phyloP scores from a whole-genome alignment of 1,140 invertebrate species.

The Drosophila serrata region DNA sequence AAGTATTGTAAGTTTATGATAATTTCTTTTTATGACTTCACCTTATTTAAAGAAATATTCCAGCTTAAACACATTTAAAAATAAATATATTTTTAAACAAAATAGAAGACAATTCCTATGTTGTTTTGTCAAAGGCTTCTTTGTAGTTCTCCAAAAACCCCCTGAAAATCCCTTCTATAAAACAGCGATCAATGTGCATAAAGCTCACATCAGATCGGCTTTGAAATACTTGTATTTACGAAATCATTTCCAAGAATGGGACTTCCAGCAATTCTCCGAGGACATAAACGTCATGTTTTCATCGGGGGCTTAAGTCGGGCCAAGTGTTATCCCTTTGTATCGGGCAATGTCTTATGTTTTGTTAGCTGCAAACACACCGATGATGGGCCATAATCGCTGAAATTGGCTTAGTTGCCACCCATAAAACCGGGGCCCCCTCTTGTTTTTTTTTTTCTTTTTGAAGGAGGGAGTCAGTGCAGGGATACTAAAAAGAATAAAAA shows the following conservation, averaged over 20 bases:
- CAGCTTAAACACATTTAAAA: neutral
- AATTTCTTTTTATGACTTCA: no score
- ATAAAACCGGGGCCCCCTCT: constrained; percentile 50
- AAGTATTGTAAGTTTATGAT: no score
- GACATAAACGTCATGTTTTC: constrained; percentile 66
- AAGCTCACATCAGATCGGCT: constrained; percentile 13
- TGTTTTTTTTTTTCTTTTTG: no score
- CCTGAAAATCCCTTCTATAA: constrained; percentile 18
- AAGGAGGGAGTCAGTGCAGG: constrained; percentile 58
- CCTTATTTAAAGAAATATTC: no score
- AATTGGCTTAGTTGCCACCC: constrained; percentile 73
- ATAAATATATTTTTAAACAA: neutral
- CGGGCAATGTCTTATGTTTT: constrained; percentile 64
- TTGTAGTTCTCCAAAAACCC: neutral
- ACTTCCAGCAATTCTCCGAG: neutral
- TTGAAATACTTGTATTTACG: constrained; percentile 27
- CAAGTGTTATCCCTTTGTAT: constrained; percentile 42
- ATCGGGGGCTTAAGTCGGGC: constrained; percentile 49
- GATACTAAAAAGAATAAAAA: constrained; percentile 77
- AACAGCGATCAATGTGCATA: constrained; percentile 4
- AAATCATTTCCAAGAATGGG: constrained; percentile 36
- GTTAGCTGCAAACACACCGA: constrained; percentile 78
- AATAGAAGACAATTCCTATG: neutral
- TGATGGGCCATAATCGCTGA: constrained; percentile 74
- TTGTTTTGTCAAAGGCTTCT: constrained; percentile 7